Percentiles rank a stretch among this genome's conserved stretches.
Evolutionary conservation across 2,888 invertebrate species (phyloP).

Genomic region (Deroplatys truncata): DNA sequence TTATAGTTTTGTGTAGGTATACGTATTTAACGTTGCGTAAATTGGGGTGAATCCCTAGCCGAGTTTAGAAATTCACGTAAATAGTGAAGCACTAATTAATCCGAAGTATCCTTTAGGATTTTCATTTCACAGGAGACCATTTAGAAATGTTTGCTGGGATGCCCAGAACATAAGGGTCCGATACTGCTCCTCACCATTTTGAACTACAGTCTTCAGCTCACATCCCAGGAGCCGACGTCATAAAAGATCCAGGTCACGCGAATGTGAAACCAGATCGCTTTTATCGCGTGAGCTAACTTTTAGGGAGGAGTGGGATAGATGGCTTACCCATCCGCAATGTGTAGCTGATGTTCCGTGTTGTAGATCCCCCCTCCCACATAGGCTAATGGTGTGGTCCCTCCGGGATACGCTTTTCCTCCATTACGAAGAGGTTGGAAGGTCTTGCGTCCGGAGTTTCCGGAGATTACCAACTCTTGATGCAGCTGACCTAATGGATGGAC

Average conservation of each 20-base stretch:
- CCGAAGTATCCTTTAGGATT: no score
- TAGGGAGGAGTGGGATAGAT: not conserved
- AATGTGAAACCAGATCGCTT: not conserved
- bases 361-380: not conserved
- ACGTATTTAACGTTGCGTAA: no score
- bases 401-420: conserved; percentile 15
- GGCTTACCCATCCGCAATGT: not conserved
- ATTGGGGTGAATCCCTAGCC: no score
- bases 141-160: no score
- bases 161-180: no score
- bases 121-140: no score
- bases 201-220: not conserved
- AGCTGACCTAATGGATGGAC: conserved; percentile 23
- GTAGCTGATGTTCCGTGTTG: not conserved
- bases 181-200: no score
- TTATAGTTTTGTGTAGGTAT: no score
- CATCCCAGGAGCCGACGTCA: not conserved
- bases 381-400: conserved; percentile 18
- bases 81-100: no score
- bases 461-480: conserved; percentile 22
- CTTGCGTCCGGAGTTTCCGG: conserved; percentile 19
- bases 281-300: not conserved
- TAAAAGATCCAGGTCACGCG: not conserved
- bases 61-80: no score
- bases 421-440: conserved; percentile 18